These are phyloP conservation scores for Caenorhabditis wallacei DNA, from an alignment of 2,888 invertebrate species.

Conservation along the genomic window DNA sequence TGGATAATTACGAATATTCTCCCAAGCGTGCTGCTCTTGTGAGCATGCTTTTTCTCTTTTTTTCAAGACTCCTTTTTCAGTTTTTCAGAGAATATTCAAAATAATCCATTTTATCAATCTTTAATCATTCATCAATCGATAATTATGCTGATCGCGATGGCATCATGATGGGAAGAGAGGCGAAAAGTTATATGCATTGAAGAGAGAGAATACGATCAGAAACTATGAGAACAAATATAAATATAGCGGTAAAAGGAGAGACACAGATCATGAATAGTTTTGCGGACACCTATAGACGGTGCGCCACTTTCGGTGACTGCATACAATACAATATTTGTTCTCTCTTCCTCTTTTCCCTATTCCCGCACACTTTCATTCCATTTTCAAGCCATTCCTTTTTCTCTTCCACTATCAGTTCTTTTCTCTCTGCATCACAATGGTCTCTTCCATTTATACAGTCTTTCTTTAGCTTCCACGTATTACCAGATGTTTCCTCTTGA, in stretches of 20 bases:
- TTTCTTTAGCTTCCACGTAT: slow-evolving; percentile 25
- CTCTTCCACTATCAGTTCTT: slow-evolving; percentile 28
- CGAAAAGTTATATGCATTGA: slow-evolving; percentile 28
- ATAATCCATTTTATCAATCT: too few relatives aligned
- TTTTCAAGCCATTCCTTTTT: slow-evolving; percentile 17
- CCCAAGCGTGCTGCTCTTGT: neutral
- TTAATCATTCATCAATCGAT: slow-evolving; percentile 35
- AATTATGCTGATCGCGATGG: slow-evolving; percentile 37
- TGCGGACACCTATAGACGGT: slow-evolving; percentile 26
- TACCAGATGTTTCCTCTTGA: slow-evolving; percentile 6
- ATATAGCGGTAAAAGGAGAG: slow-evolving; percentile 17
- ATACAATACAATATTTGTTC: slow-evolving; percentile 63
- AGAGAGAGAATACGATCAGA: slow-evolving; percentile 33
- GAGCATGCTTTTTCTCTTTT: neutral
- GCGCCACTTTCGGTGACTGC: slow-evolving; percentile 43
- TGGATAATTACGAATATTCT: slow-evolving; percentile 11
- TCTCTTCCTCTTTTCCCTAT: slow-evolving; percentile 23
- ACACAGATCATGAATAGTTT: slow-evolving; percentile 38
- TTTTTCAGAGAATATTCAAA: neutral
- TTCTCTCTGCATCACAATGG: slow-evolving; percentile 17
- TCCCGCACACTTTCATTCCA: slow-evolving; percentile 38
- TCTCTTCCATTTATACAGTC: slow-evolving; percentile 20
- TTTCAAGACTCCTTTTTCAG: neutral
- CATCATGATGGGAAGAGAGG: slow-evolving; percentile 39
- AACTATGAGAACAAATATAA: slow-evolving; percentile 22